These are phyloP conservation scores for Hartigia nigra DNA, from an alignment of 2,888 invertebrate species.

Conservation along the genomic window DNA sequence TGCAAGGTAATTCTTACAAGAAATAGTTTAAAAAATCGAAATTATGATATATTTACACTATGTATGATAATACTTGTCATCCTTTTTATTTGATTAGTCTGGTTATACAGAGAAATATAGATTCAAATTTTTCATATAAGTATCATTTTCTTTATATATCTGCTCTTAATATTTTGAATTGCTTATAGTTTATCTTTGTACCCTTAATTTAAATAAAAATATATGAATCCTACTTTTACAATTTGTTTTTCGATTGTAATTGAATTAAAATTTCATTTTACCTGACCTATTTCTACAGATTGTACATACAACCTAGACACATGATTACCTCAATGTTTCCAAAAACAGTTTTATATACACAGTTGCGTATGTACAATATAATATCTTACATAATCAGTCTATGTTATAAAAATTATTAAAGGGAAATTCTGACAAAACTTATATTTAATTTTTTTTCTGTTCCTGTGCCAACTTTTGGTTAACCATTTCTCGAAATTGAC, in stretches of 20 bases:
- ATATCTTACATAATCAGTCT: not conserved
- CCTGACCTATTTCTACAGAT: too few relatives aligned
- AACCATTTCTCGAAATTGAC: slow-evolving; percentile 93
- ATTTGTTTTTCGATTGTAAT: not conserved
- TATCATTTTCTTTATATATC: not conserved
- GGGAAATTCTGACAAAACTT: not conserved
- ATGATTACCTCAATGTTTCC: not conserved
- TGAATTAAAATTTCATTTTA: not conserved
- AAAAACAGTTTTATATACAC: slow-evolving; percentile 5
- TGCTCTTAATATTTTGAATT: not conserved
- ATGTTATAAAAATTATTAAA: not conserved
- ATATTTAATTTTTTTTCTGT: slow-evolving; percentile 61
- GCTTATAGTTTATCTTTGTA: too few relatives aligned
- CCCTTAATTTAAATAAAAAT: not conserved
- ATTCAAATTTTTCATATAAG: slow-evolving; percentile 1
- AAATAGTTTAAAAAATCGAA: not conserved
- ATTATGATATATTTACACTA: not conserved
- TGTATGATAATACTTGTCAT: not conserved
- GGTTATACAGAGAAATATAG: slow-evolving; percentile 10
- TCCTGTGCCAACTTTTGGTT: slow-evolving; percentile 76
- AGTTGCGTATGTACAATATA: slow-evolving; percentile 1
- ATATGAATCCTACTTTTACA: not conserved
- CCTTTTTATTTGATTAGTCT: not conserved
- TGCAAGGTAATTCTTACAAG: too few relatives aligned
- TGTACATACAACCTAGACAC: not conserved